Evolutionary conservation across 2,113 vertebrate species (phyloP), one percentile per base, ranked within the genome.

Genomic region (Taurulus bubalis): DNA sequence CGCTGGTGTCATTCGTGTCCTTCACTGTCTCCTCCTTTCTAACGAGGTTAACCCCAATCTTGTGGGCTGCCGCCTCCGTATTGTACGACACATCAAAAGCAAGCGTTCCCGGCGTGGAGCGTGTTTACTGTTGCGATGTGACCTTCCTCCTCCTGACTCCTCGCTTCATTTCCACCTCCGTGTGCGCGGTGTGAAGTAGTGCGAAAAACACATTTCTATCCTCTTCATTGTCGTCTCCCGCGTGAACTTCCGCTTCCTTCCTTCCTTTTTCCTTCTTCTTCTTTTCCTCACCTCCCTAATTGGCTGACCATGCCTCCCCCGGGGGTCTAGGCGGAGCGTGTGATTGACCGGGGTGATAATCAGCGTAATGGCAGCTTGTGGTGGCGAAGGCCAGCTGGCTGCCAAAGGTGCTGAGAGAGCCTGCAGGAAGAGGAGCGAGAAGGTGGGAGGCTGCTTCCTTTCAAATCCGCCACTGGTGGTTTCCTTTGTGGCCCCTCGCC

Each of bases 321-420:
- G 4, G 34, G 24, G 66, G 70, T n/a, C 14, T 12, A 1, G 12
- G 11, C 5, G 6, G 15, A 18, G 72, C 71, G 7, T 75, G 53
- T 89, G 92, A 94, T 89, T 87, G 93, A 92, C 93, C 87, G 85
- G 36, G 53, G 72, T 89, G 89, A 87, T 93, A 90, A 94, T 94
- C 91, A 53, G 60, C 28, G 78, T 93, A 93, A 94, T 93, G 85
- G 85, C 64, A 69, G 85, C 53, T 45, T 18, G 56, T 32, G 2
- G 78, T 15, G 77, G 65, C 2, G 12, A 56, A 79, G 75, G 78
- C 88, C 91, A 91, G 90, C 85, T 92, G 90, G 67, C 83, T 77
- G 83, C 88, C 79, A 85, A n/a, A 93, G 90, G 90, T 91, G 92
- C 88, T 30, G 74, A 85, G 74, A 89, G 75, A 85, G 85, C 85